A percentile compares a stretch with the other conserved stretches of the same genome.
Conservation (phyloP, 1,140 invertebrate species). For the Diuraphis noxia region DNA sequence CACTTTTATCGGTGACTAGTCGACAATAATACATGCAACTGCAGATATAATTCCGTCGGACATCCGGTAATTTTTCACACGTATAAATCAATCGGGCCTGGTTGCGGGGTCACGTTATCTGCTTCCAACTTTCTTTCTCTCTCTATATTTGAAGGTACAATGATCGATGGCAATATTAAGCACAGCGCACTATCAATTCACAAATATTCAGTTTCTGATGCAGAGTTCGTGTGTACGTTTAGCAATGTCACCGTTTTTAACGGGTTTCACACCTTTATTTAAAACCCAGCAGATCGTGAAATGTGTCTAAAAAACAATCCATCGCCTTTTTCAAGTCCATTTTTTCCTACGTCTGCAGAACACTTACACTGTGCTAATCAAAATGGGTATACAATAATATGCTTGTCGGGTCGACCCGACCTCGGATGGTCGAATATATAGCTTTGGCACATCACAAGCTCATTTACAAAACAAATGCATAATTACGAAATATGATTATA, state of each 20-base stretch:
- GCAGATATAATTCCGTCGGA: neutral
- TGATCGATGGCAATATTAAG: neutral
- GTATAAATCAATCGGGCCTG: neutral
- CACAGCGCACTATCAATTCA: neutral
- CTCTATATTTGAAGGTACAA: neutral
- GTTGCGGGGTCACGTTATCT: neutral
- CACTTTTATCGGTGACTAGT: neutral
- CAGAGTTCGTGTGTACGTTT: no score
- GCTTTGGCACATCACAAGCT: neutral
- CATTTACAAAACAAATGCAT: slow-evolving; percentile 19
- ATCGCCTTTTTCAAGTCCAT: neutral
- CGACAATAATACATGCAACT: neutral
- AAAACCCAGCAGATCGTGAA: neutral
- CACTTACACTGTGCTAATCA: neutral
- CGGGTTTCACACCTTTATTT: neutral
- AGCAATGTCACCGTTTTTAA: neutral
- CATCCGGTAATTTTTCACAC: neutral
- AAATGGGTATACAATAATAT: neutral
- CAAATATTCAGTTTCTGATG: neutral
- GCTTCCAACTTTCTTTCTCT: neutral
- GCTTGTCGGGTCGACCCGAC: neutral
- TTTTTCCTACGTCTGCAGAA: neutral
- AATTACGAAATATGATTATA: slow-evolving; percentile 39
- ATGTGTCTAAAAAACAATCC: neutral
- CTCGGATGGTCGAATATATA: neutral